Percentiles rank a stretch among this genome's conserved stretches.
phyloP scores from a whole-genome alignment of 2,888 invertebrate species.

The Rhingia rostrata region DNA sequence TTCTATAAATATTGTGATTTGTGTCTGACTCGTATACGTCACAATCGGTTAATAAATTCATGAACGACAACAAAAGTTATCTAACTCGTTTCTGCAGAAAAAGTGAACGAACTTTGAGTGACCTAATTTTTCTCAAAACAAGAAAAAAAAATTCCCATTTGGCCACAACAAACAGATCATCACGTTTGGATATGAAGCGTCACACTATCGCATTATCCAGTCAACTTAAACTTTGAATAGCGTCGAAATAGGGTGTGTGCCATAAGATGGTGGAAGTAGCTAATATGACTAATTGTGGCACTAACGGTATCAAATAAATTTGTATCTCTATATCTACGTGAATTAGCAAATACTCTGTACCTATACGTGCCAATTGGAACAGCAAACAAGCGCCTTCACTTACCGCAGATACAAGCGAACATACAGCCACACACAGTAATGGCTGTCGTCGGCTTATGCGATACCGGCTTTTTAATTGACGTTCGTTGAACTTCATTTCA shows the following conservation, averaged over 20 bases:
- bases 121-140: background rate
- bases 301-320: too few relatives aligned
- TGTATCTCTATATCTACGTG: too few relatives aligned
- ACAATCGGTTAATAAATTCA: background rate
- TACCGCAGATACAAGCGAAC: too few relatives aligned
- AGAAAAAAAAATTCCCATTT: background rate
- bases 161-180: background rate
- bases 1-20: too few relatives aligned
- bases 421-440: background rate
- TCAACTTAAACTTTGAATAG: too few relatives aligned
- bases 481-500: conserved; percentile 36
- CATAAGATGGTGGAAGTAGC: too few relatives aligned
- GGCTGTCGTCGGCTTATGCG: background rate
- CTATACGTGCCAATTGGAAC: too few relatives aligned
- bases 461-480: conserved; percentile 4
- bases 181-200: background rate
- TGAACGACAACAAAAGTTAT: conserved; percentile 2
- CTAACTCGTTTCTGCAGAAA: background rate
- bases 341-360: too few relatives aligned
- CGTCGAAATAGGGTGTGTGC: too few relatives aligned
- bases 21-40: too few relatives aligned
- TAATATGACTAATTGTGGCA: too few relatives aligned
- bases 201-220: background rate
- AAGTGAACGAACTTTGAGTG: conserved; percentile 21
- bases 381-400: too few relatives aligned